Evolutionary conservation across 1,140 invertebrate genomes (phyloP), one percentile per base, ranked within the genome.

Genomic region (Rhysida immarginata): DNA sequence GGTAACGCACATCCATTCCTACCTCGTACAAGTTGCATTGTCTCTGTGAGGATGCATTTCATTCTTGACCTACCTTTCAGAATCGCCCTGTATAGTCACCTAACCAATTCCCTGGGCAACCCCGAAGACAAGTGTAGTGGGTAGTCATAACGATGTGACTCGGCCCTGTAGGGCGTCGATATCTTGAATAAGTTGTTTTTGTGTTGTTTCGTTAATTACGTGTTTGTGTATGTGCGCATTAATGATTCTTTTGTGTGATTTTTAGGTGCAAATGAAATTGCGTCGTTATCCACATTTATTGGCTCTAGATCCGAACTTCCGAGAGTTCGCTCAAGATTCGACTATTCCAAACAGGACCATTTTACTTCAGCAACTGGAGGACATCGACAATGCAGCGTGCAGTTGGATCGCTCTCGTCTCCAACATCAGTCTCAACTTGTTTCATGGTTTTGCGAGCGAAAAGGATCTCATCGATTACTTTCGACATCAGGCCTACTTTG

Each of bases 391-490:
- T 55, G 73, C 73, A 21, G 73, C 73, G 2, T 71, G 71, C 56
- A 69, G 68, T 54, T 75, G 74, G 74, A 60, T 71, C 5, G 61
- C 61, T 5, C 57, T 74, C 26, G 66, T 74, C 61, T 65, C 65
- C n/a, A 71, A 71, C 2, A 65, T 75, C 18, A 72, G 67, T 55
- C 63, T 75, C 1, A 73, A 74, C 59, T 65, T 75, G 18, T 75
- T 73, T 56, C 64, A 68, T 48, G 73, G 73, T 20, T 75, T 75
- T 61, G 41, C 59, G 23, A 66, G 66, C 44, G 73, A 75, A 58
- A 63, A 66, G 50, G 69, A 72, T 56, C 64, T 74, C 56, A 63
- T 74, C 2, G 57, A 69, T 21, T 75, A 74, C 60, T 74, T 74
- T 57, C 61, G 72, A 3, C 67, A 67, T 16, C 61, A 71, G 57